These are phyloP conservation scores for Arizona elegans DNA, from an alignment of 2,113 vertebrate genomes.

Conservation along the genomic window DNA sequence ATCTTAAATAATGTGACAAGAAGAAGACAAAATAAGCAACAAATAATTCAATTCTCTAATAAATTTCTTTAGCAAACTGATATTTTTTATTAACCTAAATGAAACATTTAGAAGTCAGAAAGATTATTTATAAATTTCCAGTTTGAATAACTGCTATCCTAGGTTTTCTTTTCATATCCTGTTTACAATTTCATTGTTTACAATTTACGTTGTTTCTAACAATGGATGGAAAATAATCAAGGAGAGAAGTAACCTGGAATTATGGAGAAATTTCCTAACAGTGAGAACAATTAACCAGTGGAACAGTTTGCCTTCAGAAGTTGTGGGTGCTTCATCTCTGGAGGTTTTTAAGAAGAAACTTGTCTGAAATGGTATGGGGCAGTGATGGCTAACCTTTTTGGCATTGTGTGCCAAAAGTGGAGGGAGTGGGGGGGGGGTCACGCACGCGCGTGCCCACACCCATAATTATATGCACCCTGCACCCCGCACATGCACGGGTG, in stretches of 20 bases:
- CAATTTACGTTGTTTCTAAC: too few species aligned
- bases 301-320: not conserved
- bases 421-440: too few species aligned
- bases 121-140: not conserved
- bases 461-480: too few species aligned
- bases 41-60: not conserved
- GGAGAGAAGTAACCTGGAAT: not conserved
- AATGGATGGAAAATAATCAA: not conserved
- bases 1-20: not conserved
- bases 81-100: not conserved
- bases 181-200: too few species aligned
- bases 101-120: not conserved
- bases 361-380: too few species aligned
- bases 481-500: too few species aligned
- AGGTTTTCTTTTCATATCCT: not conserved
- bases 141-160: not conserved
- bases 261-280: not conserved
- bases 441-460: too few species aligned
- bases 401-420: too few species aligned
- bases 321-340: not conserved
- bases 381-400: too few species aligned
- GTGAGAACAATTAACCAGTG: not conserved
- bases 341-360: not conserved
- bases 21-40: not conserved
- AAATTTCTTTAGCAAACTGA: not conserved